Conservation (phyloP, 1,140 invertebrate species). For the Trinorchestia longiramus region DNA sequence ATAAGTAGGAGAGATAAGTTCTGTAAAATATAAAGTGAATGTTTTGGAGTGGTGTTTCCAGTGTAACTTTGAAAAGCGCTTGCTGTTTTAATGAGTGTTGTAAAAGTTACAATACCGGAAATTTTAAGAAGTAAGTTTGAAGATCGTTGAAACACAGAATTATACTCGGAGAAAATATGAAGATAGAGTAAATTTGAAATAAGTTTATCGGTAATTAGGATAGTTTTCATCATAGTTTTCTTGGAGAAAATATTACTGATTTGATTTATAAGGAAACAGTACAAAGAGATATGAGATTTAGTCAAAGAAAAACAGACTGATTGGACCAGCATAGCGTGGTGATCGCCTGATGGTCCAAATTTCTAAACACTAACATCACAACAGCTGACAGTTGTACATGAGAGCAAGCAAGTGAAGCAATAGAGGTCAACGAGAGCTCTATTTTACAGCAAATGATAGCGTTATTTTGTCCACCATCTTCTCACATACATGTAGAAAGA, state of each 20-base stretch:
- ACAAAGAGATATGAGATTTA: neutral
- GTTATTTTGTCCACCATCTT: no score
- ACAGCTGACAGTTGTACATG: no score
- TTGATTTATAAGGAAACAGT: neutral
- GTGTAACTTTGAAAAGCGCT: neutral
- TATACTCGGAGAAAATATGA: neutral
- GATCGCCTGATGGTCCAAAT: no score
- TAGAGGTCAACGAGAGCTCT: no score
- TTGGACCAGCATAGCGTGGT: no score
- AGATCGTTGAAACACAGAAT: neutral
- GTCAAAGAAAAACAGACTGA: neutral
- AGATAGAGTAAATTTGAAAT: neutral
- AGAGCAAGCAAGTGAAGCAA: no score
- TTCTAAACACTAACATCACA: no score
- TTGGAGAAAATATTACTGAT: neutral
- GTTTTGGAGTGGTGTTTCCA: neutral
- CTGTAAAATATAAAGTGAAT: neutral
- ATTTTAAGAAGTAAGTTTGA: neutral
- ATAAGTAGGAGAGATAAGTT: neutral
- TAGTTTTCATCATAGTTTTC: neutral
- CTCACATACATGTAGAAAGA: no score
- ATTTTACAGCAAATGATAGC: no score
- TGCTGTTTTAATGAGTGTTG: neutral
- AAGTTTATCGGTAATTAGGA: no score
- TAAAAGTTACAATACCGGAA: neutral